Conservation (phyloP, 2,888 invertebrate genomes). For the Nephrocerus scutellatus region DNA sequence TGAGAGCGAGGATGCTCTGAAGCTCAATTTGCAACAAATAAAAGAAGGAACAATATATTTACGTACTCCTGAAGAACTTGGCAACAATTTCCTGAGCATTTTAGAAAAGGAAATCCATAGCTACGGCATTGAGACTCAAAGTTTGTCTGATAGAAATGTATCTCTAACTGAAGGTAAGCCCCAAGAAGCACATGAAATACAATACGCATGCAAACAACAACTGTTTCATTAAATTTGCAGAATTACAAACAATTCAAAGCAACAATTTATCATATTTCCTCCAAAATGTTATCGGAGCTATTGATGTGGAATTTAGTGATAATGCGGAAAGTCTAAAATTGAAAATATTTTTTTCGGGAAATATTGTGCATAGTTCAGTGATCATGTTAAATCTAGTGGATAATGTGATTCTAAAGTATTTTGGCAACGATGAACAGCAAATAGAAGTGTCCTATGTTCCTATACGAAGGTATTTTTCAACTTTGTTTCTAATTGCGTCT, state of each 20-base stretch:
- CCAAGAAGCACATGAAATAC: neutral
- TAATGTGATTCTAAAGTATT: conserved; percentile 46
- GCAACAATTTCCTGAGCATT: conserved; percentile 21
- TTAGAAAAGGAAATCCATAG: conserved; percentile 30
- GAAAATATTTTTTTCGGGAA: conserved; percentile 46
- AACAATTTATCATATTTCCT: conserved; percentile 38
- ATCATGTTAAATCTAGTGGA: conserved; percentile 51
- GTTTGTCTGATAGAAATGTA: conserved; percentile 17
- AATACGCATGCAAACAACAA: neutral
- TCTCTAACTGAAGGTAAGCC: neutral
- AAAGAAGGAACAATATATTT: conserved; percentile 32
- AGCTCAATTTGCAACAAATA: conserved; percentile 31
- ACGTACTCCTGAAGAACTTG: conserved; percentile 21
- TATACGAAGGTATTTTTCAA: conserved; percentile 28
- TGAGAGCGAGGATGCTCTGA: conserved; percentile 28
- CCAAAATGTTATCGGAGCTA: conserved; percentile 37
- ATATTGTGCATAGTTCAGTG: conserved; percentile 51
- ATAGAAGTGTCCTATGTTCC: conserved; percentile 37
- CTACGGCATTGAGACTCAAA: conserved; percentile 25
- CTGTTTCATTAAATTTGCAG: conserved; percentile 22
- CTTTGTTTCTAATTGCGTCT: neutral
- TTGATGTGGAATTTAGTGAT: conserved; percentile 25
- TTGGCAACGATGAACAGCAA: conserved; percentile 14
- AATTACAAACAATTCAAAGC: conserved; percentile 32
- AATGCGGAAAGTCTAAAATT: conserved; percentile 28